Evolutionary conservation across 2,888 invertebrate genomes (phyloP).

Genomic region (Eustalomyia histrio): DNA sequence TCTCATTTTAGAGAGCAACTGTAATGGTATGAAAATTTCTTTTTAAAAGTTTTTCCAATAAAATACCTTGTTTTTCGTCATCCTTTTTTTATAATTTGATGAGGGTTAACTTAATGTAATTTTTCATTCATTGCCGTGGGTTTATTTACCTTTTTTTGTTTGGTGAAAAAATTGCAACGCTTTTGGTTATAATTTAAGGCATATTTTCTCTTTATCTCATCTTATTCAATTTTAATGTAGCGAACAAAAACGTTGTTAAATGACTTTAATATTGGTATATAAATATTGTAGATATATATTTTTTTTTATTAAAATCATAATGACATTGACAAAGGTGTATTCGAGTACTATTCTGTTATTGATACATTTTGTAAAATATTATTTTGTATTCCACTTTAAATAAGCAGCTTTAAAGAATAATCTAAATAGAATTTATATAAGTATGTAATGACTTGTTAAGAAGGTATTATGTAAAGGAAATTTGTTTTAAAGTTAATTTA

Average conservation of each 20-base stretch:
- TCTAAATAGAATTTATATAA: no score
- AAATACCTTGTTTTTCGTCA: neutral
- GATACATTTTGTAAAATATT: neutral
- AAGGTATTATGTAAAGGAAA: no score
- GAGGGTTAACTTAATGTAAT: slow-evolving; percentile 22
- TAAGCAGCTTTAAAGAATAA: no score
- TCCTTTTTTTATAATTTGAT: slow-evolving; percentile 1
- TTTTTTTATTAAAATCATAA: neutral
- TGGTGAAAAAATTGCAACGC: neutral
- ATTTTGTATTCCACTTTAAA: neutral
- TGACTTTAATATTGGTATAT: neutral
- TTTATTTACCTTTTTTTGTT: neutral
- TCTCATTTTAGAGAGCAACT: no score
- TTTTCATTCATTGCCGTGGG: neutral
- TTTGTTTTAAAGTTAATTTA: no score
- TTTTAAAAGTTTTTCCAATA: slow-evolving; percentile 5
- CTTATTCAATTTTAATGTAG: neutral
- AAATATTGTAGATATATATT: neutral
- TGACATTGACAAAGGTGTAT: slow-evolving; percentile 44
- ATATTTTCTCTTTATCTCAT: neutral
- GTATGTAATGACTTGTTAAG: no score
- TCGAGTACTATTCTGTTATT: neutral
- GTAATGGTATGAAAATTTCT: neutral
- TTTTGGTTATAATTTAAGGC: neutral
- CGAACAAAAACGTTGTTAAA: neutral